Base-by-base conservation (phyloP, 2,888 invertebrate species). In the Xylocampa areola region DNA sequence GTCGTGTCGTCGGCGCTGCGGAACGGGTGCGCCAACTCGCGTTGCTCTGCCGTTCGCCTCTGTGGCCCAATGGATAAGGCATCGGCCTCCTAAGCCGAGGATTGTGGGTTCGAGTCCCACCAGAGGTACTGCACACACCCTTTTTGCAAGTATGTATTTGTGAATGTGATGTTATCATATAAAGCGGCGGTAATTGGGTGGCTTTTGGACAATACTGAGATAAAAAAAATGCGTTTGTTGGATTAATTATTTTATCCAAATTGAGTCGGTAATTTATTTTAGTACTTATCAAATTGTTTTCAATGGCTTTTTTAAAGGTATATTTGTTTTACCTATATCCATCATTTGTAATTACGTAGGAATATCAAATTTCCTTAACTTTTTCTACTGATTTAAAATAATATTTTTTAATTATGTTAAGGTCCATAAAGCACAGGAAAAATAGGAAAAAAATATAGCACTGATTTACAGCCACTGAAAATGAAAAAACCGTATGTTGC, bases 41-140 rank as follows among this genome's bases (percentile, higher is more conserved):
- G 51, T 97, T 98, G 91, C 96, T 97, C 84, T 96, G 97, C 61
- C 98, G 98, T 88, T 72, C 86, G 96, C 96, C 96, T 96, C 96
- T 96, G 96, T 96, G 96, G 96, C 96, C 96, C 96, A 96, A 96
- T 96, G 96, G 96, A 96, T 96, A 96, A 96, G 96, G 96, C 96
- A 96, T 96, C 96, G 96, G 96, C 96, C 96, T 96, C 96, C 96
- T 96, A 96, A 96, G 96, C 96, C 96, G 96, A 96, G 96, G 96
- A 96, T 95, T 96, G 96, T 96, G 96, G 96, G 96, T 96, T 96
- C 96, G 96, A 96, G 96, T 96, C 96, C 96, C 96, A 96, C 96
- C 96, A 96, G 96, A 96, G 96, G 96, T 96, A 96, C 68, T 68
- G n/a, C 40, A 17, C 17, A 40, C 33, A 52, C 60, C 69, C 74